A percentile compares a stretch with the other conserved stretches of the same genome.
These are phyloP conservation scores for Drosophila maculinotata DNA, from an alignment of 2,888 invertebrate genomes.

Conservation along the genomic window DNA sequence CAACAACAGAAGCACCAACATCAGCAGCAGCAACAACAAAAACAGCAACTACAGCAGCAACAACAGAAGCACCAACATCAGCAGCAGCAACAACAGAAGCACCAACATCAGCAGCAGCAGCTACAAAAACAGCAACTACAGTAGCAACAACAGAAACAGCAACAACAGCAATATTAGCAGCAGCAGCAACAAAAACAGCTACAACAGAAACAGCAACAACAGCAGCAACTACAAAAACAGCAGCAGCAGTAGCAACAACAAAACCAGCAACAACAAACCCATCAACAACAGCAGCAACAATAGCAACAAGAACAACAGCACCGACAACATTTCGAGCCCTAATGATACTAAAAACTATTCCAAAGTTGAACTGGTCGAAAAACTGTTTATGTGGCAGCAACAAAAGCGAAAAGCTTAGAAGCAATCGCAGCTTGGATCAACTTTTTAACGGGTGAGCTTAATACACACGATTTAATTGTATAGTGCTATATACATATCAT, in stretches of 20 bases:
- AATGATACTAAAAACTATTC: slow-evolving; percentile 62
- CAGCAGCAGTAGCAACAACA: slow-evolving; percentile 23
- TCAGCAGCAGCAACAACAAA: slow-evolving; percentile 21
- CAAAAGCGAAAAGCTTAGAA: slow-evolving; percentile 69
- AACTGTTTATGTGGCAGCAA: slow-evolving; percentile 72
- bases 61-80: slow-evolving; percentile 44
- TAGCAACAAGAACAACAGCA: slow-evolving; percentile 20
- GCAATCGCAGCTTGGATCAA: slow-evolving; percentile 48
- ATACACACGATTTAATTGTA: background rate
- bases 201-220: slow-evolving; percentile 46
- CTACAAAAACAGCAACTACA: slow-evolving; percentile 17
- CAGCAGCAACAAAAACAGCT: slow-evolving; percentile 36
- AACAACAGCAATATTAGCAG: too few species aligned
- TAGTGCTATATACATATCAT: background rate
- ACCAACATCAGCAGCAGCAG: slow-evolving; percentile 23
- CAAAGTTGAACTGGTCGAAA: slow-evolving; percentile 73
- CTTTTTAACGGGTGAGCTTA: slow-evolving; percentile 60
- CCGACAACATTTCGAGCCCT: slow-evolving; percentile 27
- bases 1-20: slow-evolving; percentile 17
- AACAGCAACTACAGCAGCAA: slow-evolving; percentile 34
- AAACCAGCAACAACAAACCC: slow-evolving; percentile 19
- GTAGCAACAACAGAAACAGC: slow-evolving; percentile 22
- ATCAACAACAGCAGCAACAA: slow-evolving; percentile 31
- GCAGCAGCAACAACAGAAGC: slow-evolving; percentile 27
- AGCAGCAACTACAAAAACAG: slow-evolving; percentile 21